Evolutionary conservation across 37 sponge, comb jelly and placozoan species (phyloP), one percentile per base, ranked within the genome.

Genomic region (Ephydatia muelleri): DNA sequence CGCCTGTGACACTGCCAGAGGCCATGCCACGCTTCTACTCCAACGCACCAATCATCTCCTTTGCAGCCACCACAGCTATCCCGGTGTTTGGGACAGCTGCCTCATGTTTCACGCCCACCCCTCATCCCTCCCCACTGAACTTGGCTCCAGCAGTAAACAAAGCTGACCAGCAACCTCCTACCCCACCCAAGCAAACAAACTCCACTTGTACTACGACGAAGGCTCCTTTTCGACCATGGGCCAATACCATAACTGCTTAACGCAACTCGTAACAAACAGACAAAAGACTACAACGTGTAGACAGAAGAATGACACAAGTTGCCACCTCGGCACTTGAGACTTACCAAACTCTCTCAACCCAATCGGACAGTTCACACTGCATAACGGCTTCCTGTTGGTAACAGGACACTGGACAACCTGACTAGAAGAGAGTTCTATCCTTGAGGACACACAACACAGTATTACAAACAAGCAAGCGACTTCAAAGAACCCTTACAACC

Each of bases 141-240:
- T 34, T 65, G 64, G 49, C 71, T 22, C 21, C 80, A 3, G 23
- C 65, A 30, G 30, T 26, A 78, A 43, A 33, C 49, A 84, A 65
- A 32, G 67, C 39, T 21, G 31, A 31, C 21, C 32, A 33, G 36
- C 32, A 22, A 31, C 89, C 80, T 1, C 38, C 12, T 28, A 80
- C 90, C 23, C 84, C 89, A 21, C 79, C 90, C 2, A 84, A 84
- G 64, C 47, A 75, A 79, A 21, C 30, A 0, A 77, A 37, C 49
- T 12, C 27, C 3, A 38, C 49, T 4, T 65, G 65, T 25, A 66
- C 39, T 8, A 76, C 81, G 36, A 83, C 87, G 19, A 93, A 90
- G 87, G 75, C 84, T 31, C 90, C 94, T 2, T 93, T 93, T 38
- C 90, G 94, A 43, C 94, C 94, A 13, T 93, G 94, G 94, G 87